Evolutionary conservation across 2,888 invertebrate species (phyloP).

Genomic region (Acanthopleura granulata): DNA sequence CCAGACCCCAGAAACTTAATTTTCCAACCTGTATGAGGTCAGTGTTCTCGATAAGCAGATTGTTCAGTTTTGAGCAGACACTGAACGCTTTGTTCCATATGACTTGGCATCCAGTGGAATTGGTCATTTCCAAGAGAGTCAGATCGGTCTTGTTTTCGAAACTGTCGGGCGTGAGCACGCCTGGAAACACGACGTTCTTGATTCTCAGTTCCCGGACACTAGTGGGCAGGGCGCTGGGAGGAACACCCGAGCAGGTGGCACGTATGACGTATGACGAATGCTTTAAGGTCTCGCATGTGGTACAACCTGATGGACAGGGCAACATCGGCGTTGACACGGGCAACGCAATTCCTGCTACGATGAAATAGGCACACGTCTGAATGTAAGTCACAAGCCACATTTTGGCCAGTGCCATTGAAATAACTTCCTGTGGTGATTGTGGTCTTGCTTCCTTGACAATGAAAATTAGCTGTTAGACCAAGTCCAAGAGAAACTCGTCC

Average conservation of each 20-base stretch:
- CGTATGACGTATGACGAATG: background rate
- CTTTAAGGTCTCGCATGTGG: background rate
- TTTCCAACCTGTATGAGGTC: background rate
- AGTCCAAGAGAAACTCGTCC: too few relatives aligned
- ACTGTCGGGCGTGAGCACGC: constrained; percentile 3
- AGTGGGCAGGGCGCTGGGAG: background rate
- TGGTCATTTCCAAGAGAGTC: background rate
- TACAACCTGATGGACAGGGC: background rate
- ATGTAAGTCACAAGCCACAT: too few relatives aligned
- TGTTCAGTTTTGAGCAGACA: constrained; percentile 7
- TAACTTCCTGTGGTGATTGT: too few relatives aligned
- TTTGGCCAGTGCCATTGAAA: too few relatives aligned
- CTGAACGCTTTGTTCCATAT: constrained; percentile 1
- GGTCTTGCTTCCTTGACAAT: too few relatives aligned
- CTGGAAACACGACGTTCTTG: background rate
- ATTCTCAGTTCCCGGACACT: background rate
- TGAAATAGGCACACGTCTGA: too few relatives aligned
- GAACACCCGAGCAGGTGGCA: background rate
- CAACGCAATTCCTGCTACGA: too few relatives aligned
- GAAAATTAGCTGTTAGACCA: too few relatives aligned
- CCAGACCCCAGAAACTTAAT: constrained; percentile 33
- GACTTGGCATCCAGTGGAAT: background rate
- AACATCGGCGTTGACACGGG: too few relatives aligned
- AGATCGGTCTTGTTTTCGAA: constrained; percentile 12
- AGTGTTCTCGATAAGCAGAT: constrained; percentile 1